These are phyloP conservation scores for Pachydiplax longipennis DNA, from an alignment of 2,888 invertebrate genomes.

Conservation along the genomic window DNA sequence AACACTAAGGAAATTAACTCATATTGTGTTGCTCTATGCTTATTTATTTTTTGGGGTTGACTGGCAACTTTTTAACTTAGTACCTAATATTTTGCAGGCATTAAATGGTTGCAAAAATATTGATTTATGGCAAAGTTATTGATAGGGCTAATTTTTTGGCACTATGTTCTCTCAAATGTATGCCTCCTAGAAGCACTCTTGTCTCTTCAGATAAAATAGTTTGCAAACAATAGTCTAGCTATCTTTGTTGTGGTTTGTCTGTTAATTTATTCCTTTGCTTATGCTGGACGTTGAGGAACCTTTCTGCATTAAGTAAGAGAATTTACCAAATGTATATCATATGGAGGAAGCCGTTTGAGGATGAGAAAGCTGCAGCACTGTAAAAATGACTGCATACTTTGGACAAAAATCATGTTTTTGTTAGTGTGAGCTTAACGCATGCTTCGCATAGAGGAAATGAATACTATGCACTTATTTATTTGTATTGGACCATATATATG, in stretches of 20 bases:
- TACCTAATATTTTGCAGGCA: conserved; percentile 8
- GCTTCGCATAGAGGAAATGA: conserved; percentile 22
- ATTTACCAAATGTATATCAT: conserved; percentile 36
- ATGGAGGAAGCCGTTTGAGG: conserved; percentile 29
- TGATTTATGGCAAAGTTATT: not conserved
- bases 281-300: conserved; percentile 22
- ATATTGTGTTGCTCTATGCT: not conserved
- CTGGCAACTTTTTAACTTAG: conserved; percentile 21
- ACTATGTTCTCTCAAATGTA: conserved; percentile 35
- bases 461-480: conserved; percentile 42
- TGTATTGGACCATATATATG: conserved; percentile 35
- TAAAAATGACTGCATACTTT: not conserved
- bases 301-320: conserved; percentile 35
- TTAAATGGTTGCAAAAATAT: conserved; percentile 23
- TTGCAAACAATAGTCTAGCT: conserved; percentile 37
- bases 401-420: not conserved
- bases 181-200: conserved; percentile 34
- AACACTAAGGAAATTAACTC: not conserved
- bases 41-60: conserved; percentile 6
- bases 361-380: conserved; percentile 35
- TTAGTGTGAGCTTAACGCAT: conserved; percentile 38
- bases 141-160: conserved; percentile 17
- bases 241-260: conserved; percentile 32
- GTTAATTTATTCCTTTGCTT: conserved; percentile 28
- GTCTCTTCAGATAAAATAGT: conserved; percentile 34